These are phyloP conservation scores for Zalophus californianus DNA, from an alignment of 2,797 vertebrate species.

Conservation along the genomic window DNA sequence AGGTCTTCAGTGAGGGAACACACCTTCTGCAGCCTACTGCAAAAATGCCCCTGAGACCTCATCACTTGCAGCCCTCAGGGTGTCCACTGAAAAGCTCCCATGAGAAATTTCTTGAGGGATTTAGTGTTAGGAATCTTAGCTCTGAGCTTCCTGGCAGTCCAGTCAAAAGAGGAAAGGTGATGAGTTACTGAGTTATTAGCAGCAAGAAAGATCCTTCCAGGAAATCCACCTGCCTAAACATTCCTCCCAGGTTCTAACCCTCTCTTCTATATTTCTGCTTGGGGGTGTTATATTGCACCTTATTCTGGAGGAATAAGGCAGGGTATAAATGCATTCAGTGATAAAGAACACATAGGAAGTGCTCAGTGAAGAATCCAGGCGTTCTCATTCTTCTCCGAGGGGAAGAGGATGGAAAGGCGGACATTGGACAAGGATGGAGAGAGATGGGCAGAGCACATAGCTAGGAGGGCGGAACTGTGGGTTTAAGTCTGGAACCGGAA, in stretches of 20 bases:
- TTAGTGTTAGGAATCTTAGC: neutral
- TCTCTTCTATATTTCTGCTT: neutral
- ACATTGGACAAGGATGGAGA: neutral
- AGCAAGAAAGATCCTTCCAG: neutral
- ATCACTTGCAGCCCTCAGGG: neutral
- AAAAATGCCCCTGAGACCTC: neutral
- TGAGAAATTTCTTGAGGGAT: neutral
- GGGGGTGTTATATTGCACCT: neutral
- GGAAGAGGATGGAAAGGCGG: neutral
- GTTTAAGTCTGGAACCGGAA: neutral
- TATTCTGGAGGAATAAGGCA: neutral
- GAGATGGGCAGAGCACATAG: neutral
- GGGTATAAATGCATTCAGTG: neutral
- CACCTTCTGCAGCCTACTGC: neutral
- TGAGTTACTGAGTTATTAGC: neutral
- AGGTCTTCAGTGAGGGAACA: neutral
- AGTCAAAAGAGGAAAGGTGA: neutral
- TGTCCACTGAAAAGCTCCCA: neutral
- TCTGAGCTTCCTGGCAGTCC: constrained; percentile 25
- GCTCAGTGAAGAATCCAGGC: neutral
- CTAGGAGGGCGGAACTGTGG: neutral
- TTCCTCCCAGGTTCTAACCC: neutral
- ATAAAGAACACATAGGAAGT: neutral
- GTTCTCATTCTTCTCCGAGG: neutral
- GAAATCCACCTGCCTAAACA: neutral